A percentile compares a stretch with the other conserved stretches of the same genome.
Conservation (phyloP, 2,888 invertebrate species). For the Caenorhabditis sinica region DNA sequence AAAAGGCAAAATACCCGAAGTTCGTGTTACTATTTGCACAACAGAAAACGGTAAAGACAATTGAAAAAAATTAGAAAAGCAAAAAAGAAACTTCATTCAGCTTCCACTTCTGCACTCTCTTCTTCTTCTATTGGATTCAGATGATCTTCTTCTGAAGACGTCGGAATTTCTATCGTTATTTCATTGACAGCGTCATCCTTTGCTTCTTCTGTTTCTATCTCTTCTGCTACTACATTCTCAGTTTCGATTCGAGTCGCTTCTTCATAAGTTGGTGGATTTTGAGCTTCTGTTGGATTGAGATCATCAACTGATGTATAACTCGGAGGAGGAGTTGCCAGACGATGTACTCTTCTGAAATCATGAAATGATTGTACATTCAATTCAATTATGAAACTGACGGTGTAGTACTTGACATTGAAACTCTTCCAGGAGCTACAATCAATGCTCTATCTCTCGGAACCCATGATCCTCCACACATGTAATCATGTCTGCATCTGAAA, state of each 20-base stretch:
- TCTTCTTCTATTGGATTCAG: slow-evolving; percentile 30
- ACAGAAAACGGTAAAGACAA: slow-evolving; percentile 43
- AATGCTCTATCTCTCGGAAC: slow-evolving; percentile 72
- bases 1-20: slow-evolving; percentile 32
- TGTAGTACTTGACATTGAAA: slow-evolving; percentile 60
- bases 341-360: slow-evolving; percentile 64
- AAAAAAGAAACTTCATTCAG: slow-evolving; percentile 21
- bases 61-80: neutral
- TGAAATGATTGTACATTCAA: neutral
- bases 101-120: slow-evolving; percentile 25
- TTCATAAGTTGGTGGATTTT: slow-evolving; percentile 73
- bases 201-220: slow-evolving; percentile 46
- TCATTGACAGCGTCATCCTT: slow-evolving; percentile 40
- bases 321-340: slow-evolving; percentile 73
- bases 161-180: slow-evolving; percentile 39
- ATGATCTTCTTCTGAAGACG: slow-evolving; percentile 43
- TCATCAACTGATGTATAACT: slow-evolving; percentile 73
- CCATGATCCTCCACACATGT: slow-evolving; percentile 74
- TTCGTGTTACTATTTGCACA: slow-evolving; percentile 58
- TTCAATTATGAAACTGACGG: slow-evolving; percentile 24
- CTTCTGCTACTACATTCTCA: slow-evolving; percentile 34
- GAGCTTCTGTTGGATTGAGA: slow-evolving; percentile 52
- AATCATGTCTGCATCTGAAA: slow-evolving; percentile 73
- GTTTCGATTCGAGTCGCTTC: slow-evolving; percentile 66
- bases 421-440: slow-evolving; percentile 69